These are phyloP conservation scores for Parazoanthus darwini DNA, from an alignment of 92 coral and sea anemone genomes.

Conservation along the genomic window DNA sequence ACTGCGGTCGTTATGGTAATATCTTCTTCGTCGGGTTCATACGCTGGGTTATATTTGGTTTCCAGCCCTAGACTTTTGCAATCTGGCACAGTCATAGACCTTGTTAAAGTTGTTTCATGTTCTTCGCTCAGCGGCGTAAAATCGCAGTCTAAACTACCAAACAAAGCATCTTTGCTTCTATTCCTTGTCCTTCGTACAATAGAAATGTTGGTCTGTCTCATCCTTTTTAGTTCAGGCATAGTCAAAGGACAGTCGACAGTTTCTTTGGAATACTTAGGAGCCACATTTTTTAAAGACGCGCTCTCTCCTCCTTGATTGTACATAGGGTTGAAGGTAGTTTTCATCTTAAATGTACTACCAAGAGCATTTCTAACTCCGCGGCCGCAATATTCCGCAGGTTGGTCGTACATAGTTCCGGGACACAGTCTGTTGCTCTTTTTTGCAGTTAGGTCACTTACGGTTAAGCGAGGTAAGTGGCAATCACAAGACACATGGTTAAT, in stretches of 20 bases:
- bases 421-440: neutral
- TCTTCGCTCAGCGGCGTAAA: neutral
- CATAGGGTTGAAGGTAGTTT: conserved; percentile 36
- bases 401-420: conserved; percentile 31
- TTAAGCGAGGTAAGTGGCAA: neutral
- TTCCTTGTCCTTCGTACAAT: conserved; percentile 46
- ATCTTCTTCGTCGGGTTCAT: conserved; percentile 8
- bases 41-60: conserved; percentile 32
- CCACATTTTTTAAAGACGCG: neutral
- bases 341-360: conserved; percentile 45
- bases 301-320: conserved; percentile 11
- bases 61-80: neutral
- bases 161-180: neutral
- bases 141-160: neutral
- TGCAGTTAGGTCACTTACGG: neutral
- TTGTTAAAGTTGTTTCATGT: neutral
- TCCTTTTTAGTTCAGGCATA: conserved; percentile 76
- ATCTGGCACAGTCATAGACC: conserved; percentile 33
- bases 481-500: neutral
- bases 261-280: neutral
- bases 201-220: conserved; percentile 68
- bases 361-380: conserved; percentile 77
- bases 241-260: conserved; percentile 38
- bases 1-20: neutral
- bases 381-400: conserved; percentile 60